Percentiles rank a stretch among this genome's conserved stretches.
Conservation (phyloP, 1,140 invertebrate genomes). For the Pygmarrhopalites habei region DNA sequence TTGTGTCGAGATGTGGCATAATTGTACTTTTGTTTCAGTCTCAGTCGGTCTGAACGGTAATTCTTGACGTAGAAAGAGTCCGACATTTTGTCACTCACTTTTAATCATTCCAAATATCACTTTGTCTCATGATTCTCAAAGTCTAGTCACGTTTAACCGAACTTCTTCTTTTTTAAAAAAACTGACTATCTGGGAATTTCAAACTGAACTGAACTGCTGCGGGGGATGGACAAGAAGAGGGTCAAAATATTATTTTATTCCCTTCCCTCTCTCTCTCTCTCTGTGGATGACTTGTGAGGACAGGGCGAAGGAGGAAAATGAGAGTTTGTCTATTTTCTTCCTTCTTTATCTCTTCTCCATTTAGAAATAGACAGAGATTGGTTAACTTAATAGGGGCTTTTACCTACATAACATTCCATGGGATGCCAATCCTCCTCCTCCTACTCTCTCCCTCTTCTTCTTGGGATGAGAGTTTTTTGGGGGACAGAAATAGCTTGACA, state of each 20-base stretch:
- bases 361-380: neutral
- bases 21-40: conserved; percentile 24
- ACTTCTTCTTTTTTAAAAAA: neutral
- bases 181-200: neutral
- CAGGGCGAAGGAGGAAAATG: neutral
- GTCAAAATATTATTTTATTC: neutral
- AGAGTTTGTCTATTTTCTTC: conserved; percentile 2
- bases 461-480: too few species aligned
- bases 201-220: neutral
- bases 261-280: neutral
- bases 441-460: too few species aligned
- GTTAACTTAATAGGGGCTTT: conserved; percentile 8
- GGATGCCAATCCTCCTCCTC: too few species aligned
- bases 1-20: neutral
- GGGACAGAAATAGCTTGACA: too few species aligned
- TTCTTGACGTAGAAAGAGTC: conserved; percentile 30
- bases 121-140: neutral
- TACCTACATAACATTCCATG: neutral
- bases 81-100: neutral
- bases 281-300: neutral
- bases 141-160: neutral
- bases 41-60: conserved; percentile 28
- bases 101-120: neutral
- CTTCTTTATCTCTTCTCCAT: conserved; percentile 12
- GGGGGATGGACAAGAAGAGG: neutral